Evolutionary conservation across 2,797 vertebrate species (phyloP), one percentile per base, ranked within the genome.

Genomic region (Sebastes dallii): DNA sequence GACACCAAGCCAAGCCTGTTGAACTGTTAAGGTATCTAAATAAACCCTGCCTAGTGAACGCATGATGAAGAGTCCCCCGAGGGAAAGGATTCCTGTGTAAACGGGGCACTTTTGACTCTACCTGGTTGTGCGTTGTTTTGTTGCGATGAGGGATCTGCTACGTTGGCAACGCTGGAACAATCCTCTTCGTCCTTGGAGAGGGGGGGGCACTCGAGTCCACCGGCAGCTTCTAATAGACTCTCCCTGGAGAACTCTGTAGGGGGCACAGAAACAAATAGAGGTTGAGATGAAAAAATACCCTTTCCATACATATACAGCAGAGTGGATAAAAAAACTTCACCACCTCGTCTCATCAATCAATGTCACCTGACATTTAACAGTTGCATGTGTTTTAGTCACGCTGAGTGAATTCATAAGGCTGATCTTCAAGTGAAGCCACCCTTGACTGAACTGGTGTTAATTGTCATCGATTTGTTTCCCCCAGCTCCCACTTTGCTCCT

Each of bases 221-320:
- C 91, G 5, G 86, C 80, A 60, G 89, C 93, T 36, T 96, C 95
- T 90, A 92, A 93, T 81, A 92, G 89, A 81, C 91, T 95, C 72
- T 95, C 94, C 83, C 92, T 94, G 1, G 95, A 96, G 89, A 96
- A 95, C 80, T 95, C 95, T 95, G 83, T 52, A 72, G 81, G 67
- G 62, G 55, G 46, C 24, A 81, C n/a, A 88, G 55, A 76, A 22
- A 69, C 59, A 78, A 34, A 80, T 1, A 27, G 34, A 84, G 65
- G 62, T 72, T 2, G 8, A 75, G 6, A 30, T 50, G 30, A 68
- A 50, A 32, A 32, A 66, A 27, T 4, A 8, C 5, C 52, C 54
- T 14, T 62, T 27, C 60, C 5, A 52, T 65, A 36, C 34, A 36
- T 11, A 14, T 9, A 50, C 11, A 54, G 25, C 3, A 10, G 27